Percentiles rank a stretch among this genome's conserved stretches.
Evolutionary conservation across 2,113 vertebrate genomes (phyloP).

Genomic region (Silurus meridionalis): DNA sequence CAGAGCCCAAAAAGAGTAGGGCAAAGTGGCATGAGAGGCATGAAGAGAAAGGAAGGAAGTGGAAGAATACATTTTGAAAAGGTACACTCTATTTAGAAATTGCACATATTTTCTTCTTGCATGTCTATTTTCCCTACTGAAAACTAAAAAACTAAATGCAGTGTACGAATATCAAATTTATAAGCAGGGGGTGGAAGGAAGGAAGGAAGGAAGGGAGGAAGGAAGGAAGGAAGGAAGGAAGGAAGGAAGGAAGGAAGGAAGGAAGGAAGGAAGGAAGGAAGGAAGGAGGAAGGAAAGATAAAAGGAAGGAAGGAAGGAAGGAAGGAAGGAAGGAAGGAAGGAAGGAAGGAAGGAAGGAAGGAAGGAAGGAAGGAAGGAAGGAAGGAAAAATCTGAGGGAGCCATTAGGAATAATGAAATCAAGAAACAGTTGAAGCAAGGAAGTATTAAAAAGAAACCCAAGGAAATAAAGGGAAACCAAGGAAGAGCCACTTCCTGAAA

Average conservation of each 20-base stretch:
- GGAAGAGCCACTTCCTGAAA: background rate
- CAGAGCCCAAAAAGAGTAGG: background rate
- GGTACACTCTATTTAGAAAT: background rate
- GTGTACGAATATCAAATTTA: background rate
- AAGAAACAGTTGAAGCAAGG: background rate
- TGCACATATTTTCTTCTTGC: background rate
- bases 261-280: background rate
- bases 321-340: background rate
- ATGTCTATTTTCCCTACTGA: background rate
- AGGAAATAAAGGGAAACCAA: background rate
- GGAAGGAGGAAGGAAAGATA: background rate
- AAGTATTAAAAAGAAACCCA: background rate
- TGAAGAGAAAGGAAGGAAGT: constrained; percentile 1
- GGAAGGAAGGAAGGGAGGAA: background rate
- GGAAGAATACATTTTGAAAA: background rate
- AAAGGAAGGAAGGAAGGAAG: background rate
- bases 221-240: background rate
- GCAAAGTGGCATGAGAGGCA: background rate
- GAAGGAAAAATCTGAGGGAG: background rate
- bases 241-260: background rate
- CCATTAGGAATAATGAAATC: background rate
- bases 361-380: background rate
- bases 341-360: background rate
- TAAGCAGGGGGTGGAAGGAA: too few relatives aligned
- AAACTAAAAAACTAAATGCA: background rate